Evolutionary conservation across 2,888 invertebrate genomes (phyloP).

Genomic region (Erebia epiphron): DNA sequence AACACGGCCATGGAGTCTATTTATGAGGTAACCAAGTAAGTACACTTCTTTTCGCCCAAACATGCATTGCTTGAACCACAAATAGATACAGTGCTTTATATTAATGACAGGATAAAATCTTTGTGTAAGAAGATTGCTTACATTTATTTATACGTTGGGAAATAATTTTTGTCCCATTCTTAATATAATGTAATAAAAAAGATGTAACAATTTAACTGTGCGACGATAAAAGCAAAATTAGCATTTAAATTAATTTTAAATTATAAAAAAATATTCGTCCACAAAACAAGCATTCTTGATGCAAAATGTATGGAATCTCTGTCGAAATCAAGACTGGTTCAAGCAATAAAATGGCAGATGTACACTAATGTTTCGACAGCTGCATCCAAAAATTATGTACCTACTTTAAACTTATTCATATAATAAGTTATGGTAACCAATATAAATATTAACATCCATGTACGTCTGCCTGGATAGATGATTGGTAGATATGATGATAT

Average conservation of each 20-base stretch:
- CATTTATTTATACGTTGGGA: neutral
- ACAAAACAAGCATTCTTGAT: conserved; percentile 28
- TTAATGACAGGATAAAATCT: neutral
- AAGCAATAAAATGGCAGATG: conserved; percentile 60
- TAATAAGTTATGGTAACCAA: too few species aligned
- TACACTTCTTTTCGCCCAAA: conserved; percentile 80
- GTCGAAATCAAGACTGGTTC: conserved; percentile 54
- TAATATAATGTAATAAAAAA: neutral
- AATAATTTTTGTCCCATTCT: neutral
- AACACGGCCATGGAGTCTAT: conserved; percentile 70
- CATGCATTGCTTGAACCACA: conserved; percentile 78
- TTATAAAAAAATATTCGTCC: conserved; percentile 17
- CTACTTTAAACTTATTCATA: neutral
- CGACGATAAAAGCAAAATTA: conserved; percentile 9
- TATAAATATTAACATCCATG: conserved; percentile 25
- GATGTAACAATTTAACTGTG: conserved; percentile 1
- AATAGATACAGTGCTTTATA: conserved; percentile 11
- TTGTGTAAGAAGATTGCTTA: neutral
- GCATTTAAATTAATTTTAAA: conserved; percentile 11
- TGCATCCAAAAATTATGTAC: neutral
- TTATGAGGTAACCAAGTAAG: conserved; percentile 47
- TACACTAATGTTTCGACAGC: conserved; percentile 44
- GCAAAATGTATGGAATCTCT: conserved; percentile 16
- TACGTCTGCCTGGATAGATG: conserved; percentile 40
- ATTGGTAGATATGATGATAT: conserved; percentile 33